phyloP scores from a whole-genome alignment of 2,797 vertebrate genomes.

The Carcharodon carcharias region DNA sequence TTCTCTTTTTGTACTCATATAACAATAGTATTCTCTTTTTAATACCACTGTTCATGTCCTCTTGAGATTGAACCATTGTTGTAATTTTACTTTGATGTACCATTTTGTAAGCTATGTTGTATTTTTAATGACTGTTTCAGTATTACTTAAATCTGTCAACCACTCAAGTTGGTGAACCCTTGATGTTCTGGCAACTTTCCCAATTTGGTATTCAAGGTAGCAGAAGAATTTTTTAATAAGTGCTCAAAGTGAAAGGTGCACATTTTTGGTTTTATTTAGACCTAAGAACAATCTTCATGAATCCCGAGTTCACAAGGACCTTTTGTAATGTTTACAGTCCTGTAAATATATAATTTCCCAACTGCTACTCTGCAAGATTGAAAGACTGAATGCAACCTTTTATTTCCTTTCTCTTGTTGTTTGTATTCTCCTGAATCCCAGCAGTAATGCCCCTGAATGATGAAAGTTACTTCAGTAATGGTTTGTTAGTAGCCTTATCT shows the following conservation, averaged over 20 bases:
- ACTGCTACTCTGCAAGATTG: not conserved
- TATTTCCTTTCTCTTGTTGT: not conserved
- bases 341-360: conserved; percentile 9
- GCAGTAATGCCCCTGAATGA: not conserved
- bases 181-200: conserved; percentile 12
- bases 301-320: not conserved
- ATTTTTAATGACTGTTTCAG: conserved; percentile 36
- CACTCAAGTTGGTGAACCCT: conserved; percentile 18
- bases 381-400: not conserved
- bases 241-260: not conserved
- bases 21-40: not conserved
- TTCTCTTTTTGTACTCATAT: not conserved
- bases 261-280: not conserved
- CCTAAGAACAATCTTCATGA: not conserved
- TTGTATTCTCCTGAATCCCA: not conserved
- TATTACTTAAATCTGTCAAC: conserved; percentile 23
- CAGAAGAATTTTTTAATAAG: not conserved
- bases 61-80: conserved; percentile 1
- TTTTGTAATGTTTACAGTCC: not conserved
- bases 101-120: conserved; percentile 30
- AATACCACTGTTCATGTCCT: not conserved
- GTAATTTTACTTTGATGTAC: conserved; percentile 33
- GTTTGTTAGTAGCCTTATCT: conserved; percentile 3
- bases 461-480: conserved; percentile 19
- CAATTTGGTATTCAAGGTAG: not conserved